These are phyloP conservation scores for Neodontobutis hainanensis DNA, from an alignment of 2,113 vertebrate genomes.

Conservation along the genomic window DNA sequence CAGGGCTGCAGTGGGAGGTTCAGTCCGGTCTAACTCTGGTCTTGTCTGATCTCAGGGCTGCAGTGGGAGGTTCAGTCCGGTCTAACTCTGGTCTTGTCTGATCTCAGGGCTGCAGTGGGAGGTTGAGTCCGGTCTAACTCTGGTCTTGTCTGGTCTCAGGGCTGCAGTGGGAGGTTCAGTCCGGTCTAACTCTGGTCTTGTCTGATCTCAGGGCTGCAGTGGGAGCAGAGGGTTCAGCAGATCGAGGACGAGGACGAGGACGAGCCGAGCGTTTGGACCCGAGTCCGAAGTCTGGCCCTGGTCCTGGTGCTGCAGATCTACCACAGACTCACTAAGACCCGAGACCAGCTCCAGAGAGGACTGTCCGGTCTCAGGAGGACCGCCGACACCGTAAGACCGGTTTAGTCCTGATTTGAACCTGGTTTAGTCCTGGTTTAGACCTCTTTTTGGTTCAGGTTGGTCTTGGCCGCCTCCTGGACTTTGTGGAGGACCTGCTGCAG, in stretches of 20 bases:
- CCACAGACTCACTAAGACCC: slow-evolving; percentile 53
- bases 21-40: no score
- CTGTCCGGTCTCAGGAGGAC: slow-evolving; percentile 28
- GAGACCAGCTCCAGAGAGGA: slow-evolving; percentile 50
- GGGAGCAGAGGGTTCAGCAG: slow-evolving; percentile 64
- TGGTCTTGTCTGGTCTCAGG: no score
- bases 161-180: no score
- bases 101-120: no score
- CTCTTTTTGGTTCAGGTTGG: slow-evolving; percentile 53
- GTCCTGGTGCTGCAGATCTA: slow-evolving; percentile 68
- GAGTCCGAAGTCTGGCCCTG: slow-evolving; percentile 68
- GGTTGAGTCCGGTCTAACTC: no score
- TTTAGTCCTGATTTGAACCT: not conserved
- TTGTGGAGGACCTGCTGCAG: slow-evolving; percentile 47
- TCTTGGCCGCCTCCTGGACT: slow-evolving; percentile 47
- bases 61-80: no score
- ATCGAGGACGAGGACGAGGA: slow-evolving; percentile 68
- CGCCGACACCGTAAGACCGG: slow-evolving; percentile 28
- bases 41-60: no score
- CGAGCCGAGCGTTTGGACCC: slow-evolving; percentile 67
- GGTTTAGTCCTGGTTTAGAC: not conserved
- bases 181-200: no score
- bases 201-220: slow-evolving; percentile 38
- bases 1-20: no score
- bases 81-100: no score